A percentile compares a stretch with the other conserved stretches of the same genome.
These are phyloP conservation scores for Sminthopsis crassicaudata DNA, from an alignment of 2,113 vertebrate species.

Conservation along the genomic window DNA sequence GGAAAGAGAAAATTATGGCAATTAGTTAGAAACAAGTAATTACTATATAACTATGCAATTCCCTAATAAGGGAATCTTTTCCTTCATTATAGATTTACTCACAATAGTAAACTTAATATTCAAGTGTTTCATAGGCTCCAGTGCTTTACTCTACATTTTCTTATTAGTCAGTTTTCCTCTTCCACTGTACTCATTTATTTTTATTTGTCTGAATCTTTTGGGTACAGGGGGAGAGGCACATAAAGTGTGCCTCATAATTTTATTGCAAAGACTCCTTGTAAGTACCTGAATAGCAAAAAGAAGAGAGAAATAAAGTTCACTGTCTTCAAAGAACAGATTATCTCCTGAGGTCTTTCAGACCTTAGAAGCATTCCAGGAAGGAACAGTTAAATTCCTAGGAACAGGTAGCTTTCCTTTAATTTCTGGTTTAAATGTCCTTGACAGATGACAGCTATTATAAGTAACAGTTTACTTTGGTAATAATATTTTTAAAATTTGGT, in stretches of 20 bases:
- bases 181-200: constrained; percentile 10
- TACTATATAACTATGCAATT: neutral
- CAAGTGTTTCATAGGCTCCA: neutral
- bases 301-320: constrained; percentile 3
- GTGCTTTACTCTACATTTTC: neutral
- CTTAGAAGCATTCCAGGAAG: neutral
- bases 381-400: neutral
- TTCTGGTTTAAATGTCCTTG: neutral
- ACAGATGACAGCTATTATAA: neutral
- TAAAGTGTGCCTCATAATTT: constrained; percentile 14
- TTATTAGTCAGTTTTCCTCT: constrained; percentile 10
- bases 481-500: neutral
- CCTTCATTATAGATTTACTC: neutral
- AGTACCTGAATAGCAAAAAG: constrained; percentile 42
- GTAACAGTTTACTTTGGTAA: neutral
- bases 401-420: neutral
- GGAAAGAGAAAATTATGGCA: neutral
- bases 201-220: constrained; percentile 16
- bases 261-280: constrained; percentile 20
- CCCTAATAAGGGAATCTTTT: neutral
- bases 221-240: constrained; percentile 7
- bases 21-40: neutral
- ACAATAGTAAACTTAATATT: neutral
- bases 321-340: neutral
- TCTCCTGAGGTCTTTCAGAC: neutral